Evolutionary conservation across 2,113 vertebrate genomes (phyloP), one percentile per base, ranked within the genome.

Genomic region (Mesocricetus auratus): DNA sequence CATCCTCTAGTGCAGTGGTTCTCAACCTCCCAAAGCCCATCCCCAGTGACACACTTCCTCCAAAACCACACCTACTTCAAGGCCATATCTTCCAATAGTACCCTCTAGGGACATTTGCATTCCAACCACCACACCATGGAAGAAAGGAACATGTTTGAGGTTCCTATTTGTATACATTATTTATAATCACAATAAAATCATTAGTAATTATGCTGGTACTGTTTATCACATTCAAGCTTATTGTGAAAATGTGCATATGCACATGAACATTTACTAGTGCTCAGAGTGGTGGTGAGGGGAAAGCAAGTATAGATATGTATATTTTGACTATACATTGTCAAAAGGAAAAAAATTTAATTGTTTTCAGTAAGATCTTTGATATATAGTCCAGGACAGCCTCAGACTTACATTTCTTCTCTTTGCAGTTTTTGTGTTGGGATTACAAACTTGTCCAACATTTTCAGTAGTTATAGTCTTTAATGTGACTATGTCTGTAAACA

Each of bases 261-360:
- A 5, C 24, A 9, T 17, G 10, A 45, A 47, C 31, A 22, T 83
- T 16, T 89, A 19, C 31, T 56, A 39, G 22, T 82, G 21, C 64
- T 94, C 5, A 26, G 45, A 82, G 4, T 26, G 42, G 53, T 56
- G 53, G 53, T 56, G 53, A 13, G 89, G 62, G 12, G 71, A 87
- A 91, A 53, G 36, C 5, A 79, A 92, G 19, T 83, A 47, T 2
- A 95, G 6, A 2, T 24, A 87, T 50, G 3, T 45, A 82, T 71
- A 93, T 39, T 95, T 94, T 86, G 53, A 91, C 31, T 53, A 93
- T 90, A 87, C 15, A 85, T 15, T 83, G 4, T 12, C 17, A 47
- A 82, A 95, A 96, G 92, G 29, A 1, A 95, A 94, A 86, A 50
- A 62, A 58, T 85, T 71, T 13, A 64, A 24, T 73, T 86, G 24